Conservation (phyloP, 1,140 invertebrate species). For the Carcinoscorpius rotundicauda region DNA sequence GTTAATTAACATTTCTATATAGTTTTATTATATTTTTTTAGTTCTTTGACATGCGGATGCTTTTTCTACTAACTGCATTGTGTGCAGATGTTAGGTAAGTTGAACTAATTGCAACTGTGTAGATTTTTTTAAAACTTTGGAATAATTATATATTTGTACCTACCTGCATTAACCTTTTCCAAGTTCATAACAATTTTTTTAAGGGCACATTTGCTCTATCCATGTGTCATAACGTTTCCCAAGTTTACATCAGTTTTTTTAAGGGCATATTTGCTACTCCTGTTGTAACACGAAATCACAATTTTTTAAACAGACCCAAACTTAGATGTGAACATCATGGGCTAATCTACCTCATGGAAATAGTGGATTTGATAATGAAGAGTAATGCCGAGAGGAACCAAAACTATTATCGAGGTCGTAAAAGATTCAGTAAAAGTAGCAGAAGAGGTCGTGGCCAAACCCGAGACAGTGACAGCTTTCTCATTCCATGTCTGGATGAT, state of each 20-base stretch:
- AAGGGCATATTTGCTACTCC: too few species aligned
- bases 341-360: slow-evolving; percentile 61
- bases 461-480: slow-evolving; percentile 2
- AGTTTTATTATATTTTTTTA: slow-evolving; percentile 13
- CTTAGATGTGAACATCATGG: slow-evolving; percentile 66
- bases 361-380: slow-evolving; percentile 56
- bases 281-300: too few species aligned
- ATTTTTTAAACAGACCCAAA: slow-evolving; percentile 39
- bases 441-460: slow-evolving; percentile 3
- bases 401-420: slow-evolving; percentile 12
- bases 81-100: slow-evolving; percentile 46
- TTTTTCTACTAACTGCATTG: slow-evolving; percentile 77
- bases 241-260: neutral
- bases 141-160: too few species aligned
- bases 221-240: slow-evolving; percentile 7
- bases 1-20: too few species aligned
- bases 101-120: neutral
- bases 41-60: slow-evolving; percentile 72
- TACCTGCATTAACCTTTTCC: too few species aligned
- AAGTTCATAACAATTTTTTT: neutral
- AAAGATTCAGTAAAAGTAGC: slow-evolving; percentile 14
- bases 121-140: too few species aligned
- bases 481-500: slow-evolving; percentile 33
- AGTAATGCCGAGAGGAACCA: slow-evolving; percentile 28
- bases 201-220: neutral